Conservation (phyloP, 2,888 invertebrate genomes). For the Latrodectus hesperus region DNA sequence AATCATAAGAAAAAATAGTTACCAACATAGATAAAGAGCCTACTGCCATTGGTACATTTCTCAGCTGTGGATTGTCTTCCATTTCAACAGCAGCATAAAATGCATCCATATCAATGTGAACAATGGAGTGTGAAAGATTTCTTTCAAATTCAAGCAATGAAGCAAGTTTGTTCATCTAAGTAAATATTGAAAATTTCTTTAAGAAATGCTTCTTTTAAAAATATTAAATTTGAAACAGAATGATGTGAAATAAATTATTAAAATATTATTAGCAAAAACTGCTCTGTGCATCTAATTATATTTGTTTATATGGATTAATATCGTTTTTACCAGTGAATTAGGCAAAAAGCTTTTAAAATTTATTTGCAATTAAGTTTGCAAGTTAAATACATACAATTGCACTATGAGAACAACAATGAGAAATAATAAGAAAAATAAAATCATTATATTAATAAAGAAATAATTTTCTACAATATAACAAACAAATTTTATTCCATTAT, state of each 20-base stretch:
- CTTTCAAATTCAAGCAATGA: constrained; percentile 74
- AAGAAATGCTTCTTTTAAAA: background rate
- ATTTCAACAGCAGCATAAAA: constrained; percentile 80
- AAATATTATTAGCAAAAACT: background rate
- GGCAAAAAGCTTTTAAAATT: too few species aligned
- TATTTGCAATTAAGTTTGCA: too few species aligned
- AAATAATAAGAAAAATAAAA: too few species aligned
- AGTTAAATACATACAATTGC: too few species aligned
- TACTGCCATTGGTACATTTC: constrained; percentile 79
- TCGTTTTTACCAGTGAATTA: too few species aligned
- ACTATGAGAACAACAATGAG: too few species aligned
- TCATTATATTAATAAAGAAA: too few species aligned
- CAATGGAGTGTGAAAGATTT: constrained; percentile 76
- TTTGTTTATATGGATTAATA: too few species aligned
- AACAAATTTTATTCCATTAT: too few species aligned
- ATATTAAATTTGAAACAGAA: background rate
- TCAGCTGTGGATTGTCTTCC: constrained; percentile 73
- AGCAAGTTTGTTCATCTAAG: background rate
- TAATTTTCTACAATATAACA: too few species aligned
- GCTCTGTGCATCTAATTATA: background rate
- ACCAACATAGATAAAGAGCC: constrained; percentile 79
- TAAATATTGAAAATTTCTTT: background rate
- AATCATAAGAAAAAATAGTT: constrained; percentile 12
- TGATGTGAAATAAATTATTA: background rate
- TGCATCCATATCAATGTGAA: constrained; percentile 81